Evolutionary conservation across 2,797 vertebrate genomes (phyloP).

Genomic region (Helicolenus hilgendorfi): DNA sequence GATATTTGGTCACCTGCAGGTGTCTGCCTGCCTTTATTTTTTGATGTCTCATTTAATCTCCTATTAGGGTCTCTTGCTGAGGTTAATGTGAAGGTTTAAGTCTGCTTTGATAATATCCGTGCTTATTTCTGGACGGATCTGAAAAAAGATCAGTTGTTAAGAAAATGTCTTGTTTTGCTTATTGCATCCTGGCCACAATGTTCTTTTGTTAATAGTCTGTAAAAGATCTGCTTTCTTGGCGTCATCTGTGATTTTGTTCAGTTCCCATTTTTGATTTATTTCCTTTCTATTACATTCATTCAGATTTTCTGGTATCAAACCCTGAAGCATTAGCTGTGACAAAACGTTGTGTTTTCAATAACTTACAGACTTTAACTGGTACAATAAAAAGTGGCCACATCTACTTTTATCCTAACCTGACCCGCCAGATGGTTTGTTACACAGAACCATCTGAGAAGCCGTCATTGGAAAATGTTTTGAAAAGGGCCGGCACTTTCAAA

Average conservation of each 20-base stretch:
- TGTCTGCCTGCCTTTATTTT: not conserved
- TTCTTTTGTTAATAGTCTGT: not conserved
- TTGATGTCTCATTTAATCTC: not conserved
- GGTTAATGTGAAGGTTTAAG: not conserved
- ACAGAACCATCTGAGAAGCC: no score
- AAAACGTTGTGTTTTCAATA: not conserved
- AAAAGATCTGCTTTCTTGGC: not conserved
- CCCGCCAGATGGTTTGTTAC: no score
- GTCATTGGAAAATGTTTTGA: no score
- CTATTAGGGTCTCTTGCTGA: not conserved
- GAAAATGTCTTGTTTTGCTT: not conserved
- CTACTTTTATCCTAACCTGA: no score
- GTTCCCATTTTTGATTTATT: not conserved
- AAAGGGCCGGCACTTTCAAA: no score
- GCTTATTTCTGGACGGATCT: not conserved
- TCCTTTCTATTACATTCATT: not conserved
- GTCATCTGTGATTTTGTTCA: not conserved
- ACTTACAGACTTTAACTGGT: not conserved
- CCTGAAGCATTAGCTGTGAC: not conserved
- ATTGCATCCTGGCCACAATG: not conserved
- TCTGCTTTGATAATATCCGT: not conserved
- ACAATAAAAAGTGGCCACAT: not conserved
- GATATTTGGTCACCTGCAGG: not conserved
- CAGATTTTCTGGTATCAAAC: not conserved
- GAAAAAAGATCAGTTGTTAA: not conserved